Conservation (phyloP, 1,140 invertebrate genomes). For the Alviniconcha marisindica region DNA sequence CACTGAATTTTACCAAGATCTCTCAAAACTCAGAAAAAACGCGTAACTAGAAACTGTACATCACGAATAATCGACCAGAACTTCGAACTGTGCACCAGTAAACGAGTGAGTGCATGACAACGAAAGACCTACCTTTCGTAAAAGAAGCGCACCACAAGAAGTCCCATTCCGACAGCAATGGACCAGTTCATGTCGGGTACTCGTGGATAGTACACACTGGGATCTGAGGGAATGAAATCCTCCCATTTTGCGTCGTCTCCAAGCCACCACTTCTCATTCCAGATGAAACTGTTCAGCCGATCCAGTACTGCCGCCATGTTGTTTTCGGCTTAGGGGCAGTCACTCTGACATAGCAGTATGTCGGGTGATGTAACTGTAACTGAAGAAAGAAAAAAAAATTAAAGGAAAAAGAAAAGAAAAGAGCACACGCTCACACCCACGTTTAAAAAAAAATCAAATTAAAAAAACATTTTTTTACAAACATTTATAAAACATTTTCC, state of each 20-base stretch:
- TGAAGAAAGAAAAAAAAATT: too few relatives aligned
- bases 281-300: constrained; percentile 39
- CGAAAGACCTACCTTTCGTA: constrained; percentile 50
- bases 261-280: constrained; percentile 54
- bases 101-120: too few relatives aligned
- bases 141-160: constrained; percentile 46
- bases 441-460: too few relatives aligned
- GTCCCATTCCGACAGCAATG: constrained; percentile 42
- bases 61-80: too few relatives aligned
- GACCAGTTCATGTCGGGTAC: constrained; percentile 50
- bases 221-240: constrained; percentile 47
- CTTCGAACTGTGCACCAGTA: too few relatives aligned
- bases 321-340: constrained; percentile 28
- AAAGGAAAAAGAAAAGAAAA: too few relatives aligned
- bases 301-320: constrained; percentile 47
- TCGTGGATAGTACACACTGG: constrained; percentile 44
- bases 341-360: constrained; percentile 21
- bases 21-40: too few relatives aligned
- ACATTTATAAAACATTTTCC: too few relatives aligned
- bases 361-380: constrained; percentile 7
- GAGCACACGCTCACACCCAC: too few relatives aligned
- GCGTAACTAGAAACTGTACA: too few relatives aligned
- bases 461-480: too few relatives aligned
- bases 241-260: constrained; percentile 51
- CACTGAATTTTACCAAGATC: too few relatives aligned